Conservation (phyloP, 2,113 vertebrate genomes). For the Pterocles orientalis region DNA sequence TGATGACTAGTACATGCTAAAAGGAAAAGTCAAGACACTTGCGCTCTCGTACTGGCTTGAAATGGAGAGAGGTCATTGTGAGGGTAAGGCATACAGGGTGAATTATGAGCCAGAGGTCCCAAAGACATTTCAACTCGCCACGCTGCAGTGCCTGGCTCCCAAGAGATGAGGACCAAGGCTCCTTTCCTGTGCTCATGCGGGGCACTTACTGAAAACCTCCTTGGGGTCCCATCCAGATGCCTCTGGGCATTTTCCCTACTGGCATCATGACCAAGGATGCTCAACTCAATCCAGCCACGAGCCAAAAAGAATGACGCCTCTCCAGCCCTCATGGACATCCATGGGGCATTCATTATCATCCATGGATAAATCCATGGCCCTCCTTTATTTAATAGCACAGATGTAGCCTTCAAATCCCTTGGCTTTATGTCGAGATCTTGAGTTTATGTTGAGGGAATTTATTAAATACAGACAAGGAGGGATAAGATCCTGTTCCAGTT, state of each 20-base stretch:
- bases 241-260: accelerated
- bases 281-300: neutral
- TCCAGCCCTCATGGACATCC: neutral
- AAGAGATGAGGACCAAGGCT: neutral
- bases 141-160: neutral
- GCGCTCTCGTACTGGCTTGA: neutral
- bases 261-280: neutral
- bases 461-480: conserved; percentile 17
- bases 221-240: neutral
- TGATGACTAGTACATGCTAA: neutral
- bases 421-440: neutral
- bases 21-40: neutral
- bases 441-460: conserved; percentile 20
- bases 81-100: neutral
- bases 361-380: neutral
- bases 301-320: neutral
- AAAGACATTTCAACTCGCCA: neutral
- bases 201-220: neutral
- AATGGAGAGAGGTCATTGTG: accelerated
- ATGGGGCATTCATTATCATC: too few species aligned
- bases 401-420: neutral
- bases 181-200: neutral
- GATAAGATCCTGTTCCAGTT: conserved; percentile 24
- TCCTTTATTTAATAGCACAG: neutral
- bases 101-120: neutral